Conservation (phyloP, 2,797 vertebrate species). For the Poecilia velifera region DNA sequence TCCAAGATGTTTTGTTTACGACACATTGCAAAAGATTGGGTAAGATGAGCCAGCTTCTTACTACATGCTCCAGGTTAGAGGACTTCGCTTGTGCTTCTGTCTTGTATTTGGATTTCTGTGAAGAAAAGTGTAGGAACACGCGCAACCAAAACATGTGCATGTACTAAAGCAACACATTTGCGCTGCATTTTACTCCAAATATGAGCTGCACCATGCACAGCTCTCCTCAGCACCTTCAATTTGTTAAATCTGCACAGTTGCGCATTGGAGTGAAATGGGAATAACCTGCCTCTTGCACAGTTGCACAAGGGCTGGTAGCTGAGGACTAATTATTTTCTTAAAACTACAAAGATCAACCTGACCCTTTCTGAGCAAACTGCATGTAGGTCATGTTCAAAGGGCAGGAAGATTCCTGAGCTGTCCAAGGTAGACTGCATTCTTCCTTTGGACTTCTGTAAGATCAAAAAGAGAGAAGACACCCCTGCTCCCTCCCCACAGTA, state of each 20-base stretch:
- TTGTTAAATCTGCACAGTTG: conserved; percentile 73
- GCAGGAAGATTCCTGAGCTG: conserved; percentile 68
- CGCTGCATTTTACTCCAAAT: conserved; percentile 65
- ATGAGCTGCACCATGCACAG: conserved; percentile 78
- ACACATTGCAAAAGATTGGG: conserved; percentile 64
- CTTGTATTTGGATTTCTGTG: conserved; percentile 75
- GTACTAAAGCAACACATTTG: conserved; percentile 71
- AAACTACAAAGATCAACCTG: conserved; percentile 55
- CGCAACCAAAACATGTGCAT: conserved; percentile 63
- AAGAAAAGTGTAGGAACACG: conserved; percentile 78
- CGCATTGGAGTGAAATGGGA: conserved; percentile 35
- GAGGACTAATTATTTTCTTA: conserved; percentile 48
- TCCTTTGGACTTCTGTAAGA: conserved; percentile 81
- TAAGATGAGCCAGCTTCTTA: conserved; percentile 75
- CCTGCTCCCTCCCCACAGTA: conserved; percentile 63
- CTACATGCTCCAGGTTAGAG: conserved; percentile 74
- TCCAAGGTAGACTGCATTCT: conserved; percentile 72
- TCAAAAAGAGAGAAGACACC: conserved; percentile 73
- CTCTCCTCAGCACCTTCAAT: conserved; percentile 63
- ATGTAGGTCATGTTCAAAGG: conserved; percentile 63
- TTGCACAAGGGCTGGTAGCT: conserved; percentile 76
- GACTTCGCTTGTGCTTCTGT: conserved; percentile 71
- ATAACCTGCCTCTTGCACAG: conserved; percentile 69
- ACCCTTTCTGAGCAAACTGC: conserved; percentile 62
- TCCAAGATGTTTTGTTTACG: conserved; percentile 74